Percentiles rank a stretch among this genome's conserved stretches.
These are phyloP conservation scores for Takifugu ocellatus DNA, from an alignment of 2,797 vertebrate genomes.

Conservation along the genomic window DNA sequence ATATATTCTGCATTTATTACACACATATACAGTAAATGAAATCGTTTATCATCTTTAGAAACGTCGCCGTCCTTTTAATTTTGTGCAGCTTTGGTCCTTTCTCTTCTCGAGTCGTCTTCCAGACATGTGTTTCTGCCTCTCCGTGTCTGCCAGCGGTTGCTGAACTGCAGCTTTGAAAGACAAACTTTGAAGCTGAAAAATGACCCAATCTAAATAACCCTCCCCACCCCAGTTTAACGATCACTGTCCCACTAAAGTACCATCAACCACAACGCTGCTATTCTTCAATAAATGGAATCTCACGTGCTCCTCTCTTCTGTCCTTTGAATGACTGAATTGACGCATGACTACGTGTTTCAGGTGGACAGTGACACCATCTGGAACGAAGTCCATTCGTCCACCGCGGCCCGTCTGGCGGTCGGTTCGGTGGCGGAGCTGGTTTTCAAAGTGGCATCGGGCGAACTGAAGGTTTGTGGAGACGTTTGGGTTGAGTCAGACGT, in stretches of 20 bases:
- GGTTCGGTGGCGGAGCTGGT: conserved; percentile 95
- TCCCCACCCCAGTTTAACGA: conserved; percentile 20
- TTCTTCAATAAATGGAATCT: conserved; percentile 9
- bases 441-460: conserved; percentile 92
- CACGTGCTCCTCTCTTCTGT: conserved; percentile 3
- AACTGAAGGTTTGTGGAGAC: conserved; percentile 84
- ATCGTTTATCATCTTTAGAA: conserved; percentile 2
- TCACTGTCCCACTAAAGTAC: conserved; percentile 3
- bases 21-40: not conserved
- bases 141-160: conserved; percentile 15
- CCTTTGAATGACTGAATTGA: not conserved
- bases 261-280: conserved; percentile 16
- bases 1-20: not conserved
- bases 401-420: conserved; percentile 91
- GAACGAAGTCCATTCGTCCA: conserved; percentile 95
- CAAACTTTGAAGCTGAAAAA: conserved; percentile 30
- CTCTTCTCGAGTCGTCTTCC: conserved; percentile 16
- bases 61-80: not conserved
- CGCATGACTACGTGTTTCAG: conserved; percentile 57
- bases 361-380: conserved; percentile 99
- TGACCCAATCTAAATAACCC: conserved; percentile 31
- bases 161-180: conserved; percentile 22
- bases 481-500: not conserved
- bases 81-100: conserved; percentile 2
- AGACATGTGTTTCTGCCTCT: conserved; percentile 21